Evolutionary conservation across 2,797 vertebrate genomes (phyloP), one percentile per base, ranked within the genome.

Genomic region (Ctenosaura bakeri): DNA sequence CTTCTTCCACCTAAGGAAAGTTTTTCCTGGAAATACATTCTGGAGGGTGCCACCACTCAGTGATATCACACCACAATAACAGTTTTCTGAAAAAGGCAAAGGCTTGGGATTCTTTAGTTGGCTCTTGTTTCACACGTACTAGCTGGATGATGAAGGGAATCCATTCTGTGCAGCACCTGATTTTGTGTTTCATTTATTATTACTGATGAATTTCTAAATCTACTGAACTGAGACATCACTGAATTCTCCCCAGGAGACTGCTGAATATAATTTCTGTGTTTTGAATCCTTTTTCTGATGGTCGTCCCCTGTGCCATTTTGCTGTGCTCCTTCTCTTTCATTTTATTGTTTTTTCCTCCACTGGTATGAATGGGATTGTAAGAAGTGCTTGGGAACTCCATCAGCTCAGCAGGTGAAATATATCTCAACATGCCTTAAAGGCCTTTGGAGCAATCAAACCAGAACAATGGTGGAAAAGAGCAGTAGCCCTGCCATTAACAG

Each of bases 111-210:
- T 26, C n/a, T 26, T 83, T 62, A 85, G 2, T 73, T 80, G 38
- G 77, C 20, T 84, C 50, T 83, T 42, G 83, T 92, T 80, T 93
- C 71, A 89, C 80, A 94, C 94, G 81, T 32, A 0, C 35, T 2
- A 74, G 35, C 86, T 93, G 73, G 85, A 5, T 22, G 56, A 38
- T 5, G 86, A 94, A 86, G 35, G 50, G 62, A 46, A 62, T 42
- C 3, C 52, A 94, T 7, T 77, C 26, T 92, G 35, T 59, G 26
- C 89, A 89, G 35, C 35, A 91, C 64, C 46, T 78, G 6, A 66
- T 94, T 94, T 90, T 80, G 50, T 73, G 86, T 74, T 69, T 74
- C 87, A 46, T 90, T 95, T 87, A 90, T 93, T 4, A 74, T 93
- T 89, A 94, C 92, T 71, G 64, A 91, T 90, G 91, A 82, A 83